Evolutionary conservation across 2,797 vertebrate species (phyloP), one percentile per base, ranked within the genome.

Genomic region (Triplophysa yarkandensis): DNA sequence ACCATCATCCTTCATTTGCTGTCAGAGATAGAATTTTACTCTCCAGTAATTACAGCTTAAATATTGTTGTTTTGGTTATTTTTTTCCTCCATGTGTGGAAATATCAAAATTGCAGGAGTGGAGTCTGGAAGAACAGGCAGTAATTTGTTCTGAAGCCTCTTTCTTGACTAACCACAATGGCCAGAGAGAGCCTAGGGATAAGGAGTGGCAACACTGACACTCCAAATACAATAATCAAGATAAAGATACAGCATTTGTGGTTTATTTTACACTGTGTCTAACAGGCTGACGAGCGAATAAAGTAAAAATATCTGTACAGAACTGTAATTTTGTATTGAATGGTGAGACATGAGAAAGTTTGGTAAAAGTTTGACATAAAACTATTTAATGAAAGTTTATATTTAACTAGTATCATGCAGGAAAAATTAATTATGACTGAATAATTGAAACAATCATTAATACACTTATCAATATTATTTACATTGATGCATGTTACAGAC

Each of bases 151-250:
- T n/a, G 57, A 74, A 76, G 62, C 61, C 25, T 67, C 60, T 80
- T 34, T 76, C 43, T 32, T 66, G 76, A 77, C 77, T 74, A 48
- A 73, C 82, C 62, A 6, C 77, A 70, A 23, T 57, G 70, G 68
- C 80, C 81, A 83, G 62, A 78, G 32, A 69, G 30, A 34, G 72
- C 71, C 58, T 48, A 64, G 62, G 80, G 71, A 63, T 17, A 60
- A 60, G 74, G 67, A 76, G 65, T 66, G 78, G 70, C 76, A 50
- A 54, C 25, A 54, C 55, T 27, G 54, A 73, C 67, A 72, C 44
- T 78, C 75, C 78, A 80, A 78, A 80, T 77, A 81, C 52, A 81
- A 80, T 64, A 81, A 78, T 81, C 76, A 78, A 62, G 64, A 65
- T 73, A 85, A 55, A 85, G 63, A 78, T 72, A 74, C 43, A 77